These are phyloP conservation scores for Nycticebus coucang DNA, from an alignment of 2,113 vertebrate genomes.

Conservation along the genomic window DNA sequence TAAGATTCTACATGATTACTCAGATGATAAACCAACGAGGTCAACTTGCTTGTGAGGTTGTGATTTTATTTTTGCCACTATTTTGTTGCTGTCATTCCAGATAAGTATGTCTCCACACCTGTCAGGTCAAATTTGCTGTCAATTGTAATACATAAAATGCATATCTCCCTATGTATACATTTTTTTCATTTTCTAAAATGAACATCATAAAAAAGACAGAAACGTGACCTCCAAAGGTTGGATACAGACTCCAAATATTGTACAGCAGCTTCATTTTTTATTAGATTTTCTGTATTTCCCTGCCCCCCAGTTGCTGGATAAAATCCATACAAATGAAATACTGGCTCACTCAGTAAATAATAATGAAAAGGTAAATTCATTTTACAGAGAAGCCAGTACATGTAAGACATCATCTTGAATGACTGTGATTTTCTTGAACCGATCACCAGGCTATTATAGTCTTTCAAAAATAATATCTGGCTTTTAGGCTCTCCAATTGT, in stretches of 20 bases:
- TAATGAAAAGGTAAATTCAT: constrained; percentile 88
- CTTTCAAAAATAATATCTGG: constrained; percentile 83
- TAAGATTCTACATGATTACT: neutral
- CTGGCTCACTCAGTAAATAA: constrained; percentile 86
- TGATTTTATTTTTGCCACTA: constrained; percentile 44
- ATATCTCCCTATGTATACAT: constrained; percentile 15
- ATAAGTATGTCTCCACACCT: neutral
- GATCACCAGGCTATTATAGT: constrained; percentile 79
- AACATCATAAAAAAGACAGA: constrained; percentile 76
- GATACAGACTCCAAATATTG: constrained; percentile 82
- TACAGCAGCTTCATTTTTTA: constrained; percentile 83
- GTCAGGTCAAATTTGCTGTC: constrained; percentile 60
- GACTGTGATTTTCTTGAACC: constrained; percentile 75
- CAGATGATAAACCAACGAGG: neutral
- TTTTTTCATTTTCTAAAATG: constrained; percentile 72
- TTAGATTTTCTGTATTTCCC: constrained; percentile 82
- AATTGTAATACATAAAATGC: neutral
- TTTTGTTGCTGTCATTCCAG: constrained; percentile 23
- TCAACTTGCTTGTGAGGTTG: neutral
- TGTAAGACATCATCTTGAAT: constrained; percentile 84
- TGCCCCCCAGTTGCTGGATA: constrained; percentile 74
- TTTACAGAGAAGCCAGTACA: constrained; percentile 82
- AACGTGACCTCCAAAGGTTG: constrained; percentile 78
- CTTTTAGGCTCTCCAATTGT: constrained; percentile 73
- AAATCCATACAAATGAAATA: constrained; percentile 90